Base-by-base conservation (phyloP, 2,888 invertebrate species). In the Synergus gifuensis region DNA sequence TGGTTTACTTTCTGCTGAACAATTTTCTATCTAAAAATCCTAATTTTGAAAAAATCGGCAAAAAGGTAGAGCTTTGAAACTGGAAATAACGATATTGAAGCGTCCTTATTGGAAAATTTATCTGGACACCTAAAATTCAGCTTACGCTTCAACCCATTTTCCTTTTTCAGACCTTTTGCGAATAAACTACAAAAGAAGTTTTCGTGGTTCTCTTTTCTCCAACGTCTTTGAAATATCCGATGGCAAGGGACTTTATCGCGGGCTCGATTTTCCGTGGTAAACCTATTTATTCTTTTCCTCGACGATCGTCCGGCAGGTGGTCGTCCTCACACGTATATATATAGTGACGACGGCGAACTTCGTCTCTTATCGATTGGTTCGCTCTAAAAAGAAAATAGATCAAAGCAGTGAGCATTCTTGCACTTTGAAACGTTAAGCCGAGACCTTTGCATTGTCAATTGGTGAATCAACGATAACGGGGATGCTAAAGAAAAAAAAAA, bases 381-480 rank as follows among this genome's bases (percentile, higher is more conserved):
- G 64, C 80, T 76, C 78, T 46, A 36, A 16, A 73, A 73, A 36
- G 85, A 86, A 85, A 85, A 87, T 86, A 85, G 85, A 87, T 87
- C 85, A 84, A 82, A 84, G 84, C 81, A n/a, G 40, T 14, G 36
- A 46, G 73, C 73, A 73, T 73, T 54, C 16, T 49, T 73, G 36
- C 73, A 36, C n/a, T n/a, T 7, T 36, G 11, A 8, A 73, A 54
- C 28, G 54, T n/a, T 49, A 28, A 49, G 9, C 36, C 14, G 12
- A 49, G 44, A 46, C 46, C 28, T 46, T 49, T 69, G 36, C n/a
- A 54, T 54, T 73, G 73, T 54, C 14, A 28, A 16, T 73, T 73
- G 54, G 49, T 73, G 73, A 54, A 4, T 16, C n/a, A 22, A 28
- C 36, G 73, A 73, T 73, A 54, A 73, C 22, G 4, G 22, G 12